phyloP scores from a whole-genome alignment of 2,113 vertebrate genomes.

The Podocnemis expansa region DNA sequence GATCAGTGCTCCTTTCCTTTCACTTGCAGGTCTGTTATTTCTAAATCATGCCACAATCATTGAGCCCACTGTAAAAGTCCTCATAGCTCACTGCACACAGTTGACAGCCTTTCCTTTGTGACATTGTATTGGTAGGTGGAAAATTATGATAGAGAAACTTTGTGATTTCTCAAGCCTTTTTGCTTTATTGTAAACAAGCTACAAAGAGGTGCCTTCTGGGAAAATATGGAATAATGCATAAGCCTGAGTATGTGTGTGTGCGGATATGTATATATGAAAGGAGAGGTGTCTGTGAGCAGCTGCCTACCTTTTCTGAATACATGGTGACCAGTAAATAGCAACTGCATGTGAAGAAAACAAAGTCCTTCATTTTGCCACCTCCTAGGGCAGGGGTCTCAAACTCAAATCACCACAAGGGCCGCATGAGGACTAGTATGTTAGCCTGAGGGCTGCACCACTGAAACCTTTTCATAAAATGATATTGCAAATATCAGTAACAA shows the following conservation, averaged over 20 bases:
- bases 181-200: conserved; percentile 11
- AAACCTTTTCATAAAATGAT: too few species aligned
- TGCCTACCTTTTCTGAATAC: neutral
- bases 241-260: accelerated
- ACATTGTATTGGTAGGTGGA: neutral
- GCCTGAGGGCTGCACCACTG: too few species aligned
- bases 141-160: conserved; percentile 3
- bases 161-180: neutral
- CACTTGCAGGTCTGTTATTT: neutral
- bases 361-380: neutral
- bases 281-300: neutral
- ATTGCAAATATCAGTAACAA: too few species aligned
- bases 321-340: neutral
- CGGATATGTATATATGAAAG: neutral
- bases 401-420: too few species aligned
- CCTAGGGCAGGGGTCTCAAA: too few species aligned
- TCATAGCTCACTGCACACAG: neutral
- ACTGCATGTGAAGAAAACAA: neutral
- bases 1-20: neutral
- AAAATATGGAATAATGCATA: neutral
- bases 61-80: neutral
- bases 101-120: neutral
- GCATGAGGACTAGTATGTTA: too few species aligned
- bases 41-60: neutral
- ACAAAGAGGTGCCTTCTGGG: conserved; percentile 24